A percentile compares a stretch with the other conserved stretches of the same genome.
These are phyloP conservation scores for Pseudobourletiella spinata DNA, from an alignment of 1,140 invertebrate species.

Conservation along the genomic window DNA sequence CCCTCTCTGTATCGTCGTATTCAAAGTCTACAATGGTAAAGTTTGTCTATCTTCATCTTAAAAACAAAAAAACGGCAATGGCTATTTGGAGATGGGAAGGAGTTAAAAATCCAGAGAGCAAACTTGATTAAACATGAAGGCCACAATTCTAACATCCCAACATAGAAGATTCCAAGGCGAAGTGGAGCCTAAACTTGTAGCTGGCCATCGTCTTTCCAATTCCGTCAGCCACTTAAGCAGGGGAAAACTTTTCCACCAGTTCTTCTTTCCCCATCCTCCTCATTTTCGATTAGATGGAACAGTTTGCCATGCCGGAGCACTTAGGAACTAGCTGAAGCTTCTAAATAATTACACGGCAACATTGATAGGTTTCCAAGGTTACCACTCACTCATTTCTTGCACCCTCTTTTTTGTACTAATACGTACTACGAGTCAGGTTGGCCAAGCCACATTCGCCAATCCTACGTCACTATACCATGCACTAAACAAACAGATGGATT, in stretches of 20 bases:
- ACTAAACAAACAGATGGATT: not conserved
- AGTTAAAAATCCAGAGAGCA: conserved; percentile 1
- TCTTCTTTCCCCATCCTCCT: not conserved
- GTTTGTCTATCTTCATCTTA: too few species aligned
- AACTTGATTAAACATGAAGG: conserved; percentile 2
- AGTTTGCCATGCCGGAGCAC: not conserved
- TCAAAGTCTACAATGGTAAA: too few species aligned
- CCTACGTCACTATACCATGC: not conserved
- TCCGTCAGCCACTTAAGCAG: not conserved
- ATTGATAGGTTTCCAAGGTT: conserved; percentile 3
- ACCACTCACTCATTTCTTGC: not conserved
- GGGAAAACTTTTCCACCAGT: not conserved
- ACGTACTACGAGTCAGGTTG: not conserved
- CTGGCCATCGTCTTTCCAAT: not conserved
- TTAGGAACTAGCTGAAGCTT: not conserved
- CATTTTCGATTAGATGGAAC: not conserved
- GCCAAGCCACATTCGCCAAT: not conserved
- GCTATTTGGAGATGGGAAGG: conserved; percentile 6
- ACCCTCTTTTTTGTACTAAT: not conserved
- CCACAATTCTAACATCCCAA: not conserved
- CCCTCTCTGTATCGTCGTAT: too few species aligned
- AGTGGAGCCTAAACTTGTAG: not conserved
- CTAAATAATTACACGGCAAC: not conserved
- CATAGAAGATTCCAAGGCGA: not conserved
- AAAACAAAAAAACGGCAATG: too few species aligned